Conservation (phyloP, 2,797 vertebrate genomes). For the Ispidina picta region DNA sequence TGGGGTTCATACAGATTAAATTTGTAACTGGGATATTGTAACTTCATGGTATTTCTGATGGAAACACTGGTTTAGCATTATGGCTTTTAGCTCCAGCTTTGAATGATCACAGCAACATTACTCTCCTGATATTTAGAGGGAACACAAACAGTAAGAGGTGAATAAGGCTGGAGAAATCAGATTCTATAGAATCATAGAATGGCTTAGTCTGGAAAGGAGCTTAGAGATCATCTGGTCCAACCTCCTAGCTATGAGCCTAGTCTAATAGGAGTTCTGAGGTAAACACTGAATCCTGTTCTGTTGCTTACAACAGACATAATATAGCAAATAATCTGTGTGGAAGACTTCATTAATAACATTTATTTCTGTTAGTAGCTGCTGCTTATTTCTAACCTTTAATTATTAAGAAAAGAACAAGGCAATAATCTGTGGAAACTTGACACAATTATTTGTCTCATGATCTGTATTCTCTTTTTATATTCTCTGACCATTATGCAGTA, state of each 20-base stretch:
- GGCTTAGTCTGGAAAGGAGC: too few species aligned
- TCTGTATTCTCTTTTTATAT: background rate
- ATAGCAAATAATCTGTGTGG: background rate
- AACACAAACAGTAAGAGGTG: background rate
- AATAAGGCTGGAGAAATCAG: background rate
- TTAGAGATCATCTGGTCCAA: too few species aligned
- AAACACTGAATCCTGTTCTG: background rate
- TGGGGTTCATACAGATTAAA: background rate
- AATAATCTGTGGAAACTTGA: background rate
- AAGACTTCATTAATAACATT: conserved; percentile 36
- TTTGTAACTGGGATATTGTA: background rate
- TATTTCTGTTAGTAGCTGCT: conserved; percentile 6
- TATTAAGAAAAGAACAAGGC: conserved; percentile 6
- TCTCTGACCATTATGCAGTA: background rate
- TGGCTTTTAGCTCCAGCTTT: background rate
- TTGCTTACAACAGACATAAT: conserved; percentile 8
- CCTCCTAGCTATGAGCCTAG: too few species aligned
- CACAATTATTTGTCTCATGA: background rate
- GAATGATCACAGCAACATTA: background rate
- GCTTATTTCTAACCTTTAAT: conserved; percentile 15
- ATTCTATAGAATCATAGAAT: background rate
- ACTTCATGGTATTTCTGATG: background rate
- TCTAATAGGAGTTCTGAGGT: conserved; percentile 77
- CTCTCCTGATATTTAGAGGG: background rate
- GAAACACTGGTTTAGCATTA: background rate